phyloP scores from a whole-genome alignment of 1,140 invertebrate genomes.

The Chionoecetes opilio region DNA sequence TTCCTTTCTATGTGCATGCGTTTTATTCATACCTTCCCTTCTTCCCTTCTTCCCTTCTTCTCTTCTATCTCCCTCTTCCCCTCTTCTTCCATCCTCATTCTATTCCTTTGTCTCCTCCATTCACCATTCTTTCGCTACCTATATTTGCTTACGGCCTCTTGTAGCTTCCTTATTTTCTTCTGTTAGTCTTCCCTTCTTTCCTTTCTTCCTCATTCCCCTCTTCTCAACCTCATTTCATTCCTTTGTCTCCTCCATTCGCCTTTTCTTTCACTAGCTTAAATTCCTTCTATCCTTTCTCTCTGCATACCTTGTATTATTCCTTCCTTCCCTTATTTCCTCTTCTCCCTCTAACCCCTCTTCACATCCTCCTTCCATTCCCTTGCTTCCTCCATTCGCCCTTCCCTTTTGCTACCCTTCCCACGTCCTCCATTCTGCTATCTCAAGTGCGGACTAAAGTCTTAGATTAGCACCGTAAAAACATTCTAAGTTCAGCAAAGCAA shows the following conservation, averaged over 20 bases:
- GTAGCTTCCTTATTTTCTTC: too few species aligned
- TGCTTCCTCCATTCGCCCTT: not conserved
- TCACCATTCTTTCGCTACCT: too few species aligned
- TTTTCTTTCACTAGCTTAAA: not conserved
- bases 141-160: too few species aligned
- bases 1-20: not conserved
- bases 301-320: not conserved
- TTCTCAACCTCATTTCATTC: too few species aligned
- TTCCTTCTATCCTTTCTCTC: not conserved
- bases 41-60: not conserved
- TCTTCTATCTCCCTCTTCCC: too few species aligned
- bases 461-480: not conserved
- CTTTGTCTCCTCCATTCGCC: not conserved
- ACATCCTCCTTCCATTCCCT: not conserved
- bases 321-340: not conserved
- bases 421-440: not conserved
- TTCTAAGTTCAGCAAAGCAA: not conserved
- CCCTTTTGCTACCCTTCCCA: not conserved
- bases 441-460: conserved; percentile 9
- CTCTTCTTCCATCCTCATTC: too few species aligned
- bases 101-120: too few species aligned
- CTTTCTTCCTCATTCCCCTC: too few species aligned
- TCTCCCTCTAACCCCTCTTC: not conserved
- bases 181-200: too few species aligned
- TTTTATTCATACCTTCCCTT: not conserved